phyloP scores from a whole-genome alignment of 2,888 invertebrate genomes.

The Embidobia sp. region DNA sequence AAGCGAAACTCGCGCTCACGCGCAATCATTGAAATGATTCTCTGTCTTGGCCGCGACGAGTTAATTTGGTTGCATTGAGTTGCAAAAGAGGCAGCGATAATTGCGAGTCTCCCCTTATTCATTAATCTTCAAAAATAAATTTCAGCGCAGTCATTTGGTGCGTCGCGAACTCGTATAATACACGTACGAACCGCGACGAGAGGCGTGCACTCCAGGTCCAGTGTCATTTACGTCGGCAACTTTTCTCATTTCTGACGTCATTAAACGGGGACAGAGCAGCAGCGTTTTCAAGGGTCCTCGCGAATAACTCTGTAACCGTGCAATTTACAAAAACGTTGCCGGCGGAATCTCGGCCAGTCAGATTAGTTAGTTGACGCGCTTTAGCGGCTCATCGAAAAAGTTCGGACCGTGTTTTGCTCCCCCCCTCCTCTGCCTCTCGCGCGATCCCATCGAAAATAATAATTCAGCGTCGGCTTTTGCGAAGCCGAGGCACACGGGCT shows the following conservation, averaged over 20 bases:
- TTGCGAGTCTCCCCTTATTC: conserved; percentile 32
- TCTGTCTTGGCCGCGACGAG: too few relatives aligned
- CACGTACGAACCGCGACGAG: conserved; percentile 44
- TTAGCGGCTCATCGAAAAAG: too few relatives aligned
- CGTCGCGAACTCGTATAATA: conserved; percentile 36
- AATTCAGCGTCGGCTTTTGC: too few relatives aligned
- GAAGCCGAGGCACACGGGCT: too few relatives aligned
- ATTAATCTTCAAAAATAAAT: conserved; percentile 49
- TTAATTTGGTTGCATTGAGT: too few relatives aligned
- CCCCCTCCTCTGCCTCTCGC: too few relatives aligned
- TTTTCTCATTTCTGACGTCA: conserved; percentile 63
- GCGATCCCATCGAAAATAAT: too few relatives aligned
- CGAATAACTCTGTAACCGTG: conserved; percentile 50
- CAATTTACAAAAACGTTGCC: conserved; percentile 44
- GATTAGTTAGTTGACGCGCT: conserved; percentile 23
- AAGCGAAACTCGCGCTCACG: too few relatives aligned
- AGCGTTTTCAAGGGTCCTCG: conserved; percentile 48
- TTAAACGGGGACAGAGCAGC: conserved; percentile 52
- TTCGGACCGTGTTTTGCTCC: too few relatives aligned
- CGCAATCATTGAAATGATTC: too few relatives aligned
- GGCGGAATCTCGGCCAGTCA: conserved; percentile 8
- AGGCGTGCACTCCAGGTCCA: conserved; percentile 42
- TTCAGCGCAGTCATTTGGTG: conserved; percentile 36
- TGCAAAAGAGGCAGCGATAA: conserved; percentile 16
- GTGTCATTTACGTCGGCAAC: conserved; percentile 50